Conservation (phyloP, 2,888 invertebrate genomes). For the Microplitis deprimator region DNA sequence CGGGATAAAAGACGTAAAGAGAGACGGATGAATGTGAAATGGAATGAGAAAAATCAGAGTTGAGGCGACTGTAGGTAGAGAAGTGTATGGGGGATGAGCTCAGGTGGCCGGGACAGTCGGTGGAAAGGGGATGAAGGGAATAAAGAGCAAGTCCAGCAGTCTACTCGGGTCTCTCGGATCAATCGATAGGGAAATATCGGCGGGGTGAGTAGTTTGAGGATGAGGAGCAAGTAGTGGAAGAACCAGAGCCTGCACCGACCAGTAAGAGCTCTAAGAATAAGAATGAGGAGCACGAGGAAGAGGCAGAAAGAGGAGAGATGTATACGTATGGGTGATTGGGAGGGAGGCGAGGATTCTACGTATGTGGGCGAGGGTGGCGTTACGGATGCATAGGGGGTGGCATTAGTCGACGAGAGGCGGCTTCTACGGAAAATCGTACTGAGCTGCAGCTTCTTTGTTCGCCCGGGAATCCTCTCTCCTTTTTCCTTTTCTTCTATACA, state of each 20-base stretch:
- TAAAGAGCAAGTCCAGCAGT: slow-evolving; percentile 45
- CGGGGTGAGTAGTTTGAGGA: slow-evolving; percentile 43
- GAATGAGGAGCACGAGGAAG: slow-evolving; percentile 43
- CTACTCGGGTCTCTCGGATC: slow-evolving; percentile 60
- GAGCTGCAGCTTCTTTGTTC: slow-evolving; percentile 56
- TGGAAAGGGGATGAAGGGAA: slow-evolving; percentile 3
- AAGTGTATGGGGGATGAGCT: slow-evolving; percentile 42
- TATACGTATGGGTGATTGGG: slow-evolving; percentile 20
- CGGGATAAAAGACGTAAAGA: slow-evolving; percentile 29
- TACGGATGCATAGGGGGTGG: slow-evolving; percentile 65
- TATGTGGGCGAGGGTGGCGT: slow-evolving; percentile 29
- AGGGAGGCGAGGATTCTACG: slow-evolving; percentile 19
- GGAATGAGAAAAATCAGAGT: slow-evolving; percentile 32
- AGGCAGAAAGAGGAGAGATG: neutral
- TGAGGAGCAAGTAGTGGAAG: slow-evolving; percentile 28
- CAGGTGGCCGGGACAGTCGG: slow-evolving; percentile 41
- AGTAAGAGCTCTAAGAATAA: slow-evolving; percentile 43
- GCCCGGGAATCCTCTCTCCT: slow-evolving; percentile 53
- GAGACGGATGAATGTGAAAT: slow-evolving; percentile 19
- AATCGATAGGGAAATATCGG: slow-evolving; percentile 70
- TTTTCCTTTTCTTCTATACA: slow-evolving; percentile 49
- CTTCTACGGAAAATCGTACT: slow-evolving; percentile 33
- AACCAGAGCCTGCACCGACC: neutral
- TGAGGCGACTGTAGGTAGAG: slow-evolving; percentile 28
- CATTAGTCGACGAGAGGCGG: slow-evolving; percentile 61